These are phyloP conservation scores for Rachycentron canadum DNA, from an alignment of 2,797 vertebrate genomes.

Conservation along the genomic window DNA sequence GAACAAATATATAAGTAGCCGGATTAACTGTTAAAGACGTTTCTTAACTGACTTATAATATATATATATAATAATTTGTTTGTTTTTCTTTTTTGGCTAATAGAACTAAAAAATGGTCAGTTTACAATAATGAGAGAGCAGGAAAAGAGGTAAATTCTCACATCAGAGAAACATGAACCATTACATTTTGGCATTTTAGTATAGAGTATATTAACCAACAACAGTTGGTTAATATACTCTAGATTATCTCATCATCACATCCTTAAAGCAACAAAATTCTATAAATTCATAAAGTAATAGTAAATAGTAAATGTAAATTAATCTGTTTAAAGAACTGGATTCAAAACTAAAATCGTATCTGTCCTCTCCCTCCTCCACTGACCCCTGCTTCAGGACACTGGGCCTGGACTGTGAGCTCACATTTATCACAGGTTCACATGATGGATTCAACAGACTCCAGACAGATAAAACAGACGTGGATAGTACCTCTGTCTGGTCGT, in stretches of 20 bases:
- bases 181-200: too few species aligned
- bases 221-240: too few species aligned
- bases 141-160: too few species aligned
- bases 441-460: slow-evolving; percentile 24
- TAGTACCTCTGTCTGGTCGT: slow-evolving; percentile 67
- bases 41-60: too few species aligned
- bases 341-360: background rate
- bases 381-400: background rate
- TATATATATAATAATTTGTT: too few species aligned
- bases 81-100: too few species aligned
- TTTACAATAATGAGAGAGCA: too few species aligned
- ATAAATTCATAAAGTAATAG: background rate
- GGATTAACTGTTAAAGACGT: too few species aligned
- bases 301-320: background rate
- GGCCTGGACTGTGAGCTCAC: background rate
- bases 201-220: too few species aligned
- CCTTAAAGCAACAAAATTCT: background rate
- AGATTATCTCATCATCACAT: background rate
- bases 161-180: background rate
- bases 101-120: too few species aligned
- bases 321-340: background rate
- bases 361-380: background rate
- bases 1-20: too few species aligned
- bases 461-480: slow-evolving; percentile 25
- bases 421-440: background rate